Base-by-base conservation (phyloP, 1,140 invertebrate genomes). In the Scaptomyza graminum region DNA sequence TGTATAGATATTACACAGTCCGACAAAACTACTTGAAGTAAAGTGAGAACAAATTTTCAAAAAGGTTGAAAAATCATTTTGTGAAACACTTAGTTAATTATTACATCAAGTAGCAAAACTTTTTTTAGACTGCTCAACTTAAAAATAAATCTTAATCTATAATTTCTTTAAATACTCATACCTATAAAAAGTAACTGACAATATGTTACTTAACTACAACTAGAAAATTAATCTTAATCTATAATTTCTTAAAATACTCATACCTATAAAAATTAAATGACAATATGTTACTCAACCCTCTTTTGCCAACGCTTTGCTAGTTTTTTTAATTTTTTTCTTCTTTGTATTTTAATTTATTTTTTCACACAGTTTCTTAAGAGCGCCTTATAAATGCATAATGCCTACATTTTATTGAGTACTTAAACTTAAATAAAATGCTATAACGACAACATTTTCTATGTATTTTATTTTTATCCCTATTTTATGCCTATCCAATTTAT, bases 401-500 rank as follows among this genome's bases (percentile, higher is more conserved):
- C 63, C 70, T 59, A 65, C 47, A 64, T 22, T 28, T 43, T 63
- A 31, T 52, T 31, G 9, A 46, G 55, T 54, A 59, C 16, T 13
- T 44, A 47, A 51, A 25, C 7, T 46, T 37, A 47, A 67, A 22
- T 39, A 39, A 65, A 65, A 73, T 72, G 76, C 73, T 84, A 76
- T 85, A 87, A 79, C 77, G 71, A 80, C 72, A 81, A 84, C 66
- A 61, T 77, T 73, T 88, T 88, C 71, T 87, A 74, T 78, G 72
- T 76, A 89, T 90, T 67, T 80, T 64, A 71, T 87, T 85, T 87
- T 54, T 74, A 55, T 70, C 68, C 85, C 74, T 75, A 66, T 87
- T 89, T 90, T 89, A 84, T 87, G 79, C 80, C 76, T 76, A 76
- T 71, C 80, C 76, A 76, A 85, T 85, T 72, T 77, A 76, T 80